Evolutionary conservation across 1,140 invertebrate species (phyloP), one percentile per base, ranked within the genome.

Genomic region (Sitobion miscanthi): DNA sequence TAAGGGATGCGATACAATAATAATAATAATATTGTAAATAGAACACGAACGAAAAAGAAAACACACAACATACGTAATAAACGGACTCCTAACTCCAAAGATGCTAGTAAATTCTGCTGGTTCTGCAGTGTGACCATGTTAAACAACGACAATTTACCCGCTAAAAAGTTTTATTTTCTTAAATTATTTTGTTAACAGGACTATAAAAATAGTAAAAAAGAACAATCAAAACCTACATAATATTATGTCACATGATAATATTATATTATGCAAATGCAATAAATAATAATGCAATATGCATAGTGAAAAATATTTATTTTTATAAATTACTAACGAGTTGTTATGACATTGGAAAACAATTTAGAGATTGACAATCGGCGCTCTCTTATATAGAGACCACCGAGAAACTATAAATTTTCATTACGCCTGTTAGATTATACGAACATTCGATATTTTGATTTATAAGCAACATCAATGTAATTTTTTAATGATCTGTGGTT

Each of bases 31-130:
- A 89, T 57, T 57, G 88, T 89, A 89, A 89, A 89, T 89, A 89
- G 89, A 90, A 90, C 89, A 69, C 89, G 89, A 90, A 69, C 38
- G 23, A 90, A 90, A 90, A 90, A 90, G 54, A 69, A 90, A 69
- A 90, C 54, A 90, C 89, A 90, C 89, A 90, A 90, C 89, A 90
- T 90, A 90, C 89, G 89, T 90, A 90, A 90, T 69, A 69, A 69
- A 69, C 54, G 38, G 23, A 42, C 25, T 69, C 38, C 54, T n/a
- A 62, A 90, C 25, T 69, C 54, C 54, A 62, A 62, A 90, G 89
- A 90, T 30, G 57, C 89, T 69, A 30, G 23, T 45, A 14, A 38
- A 69, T 7, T 90, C 21, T 42, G 30, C 21, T 30, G 11, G 30
- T 14, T 52, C 25, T 17, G 2, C 89, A 90, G 89, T 90, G 89